Base-by-base conservation (phyloP, 2,797 vertebrate species). In the Setipinna tenuifilis region DNA sequence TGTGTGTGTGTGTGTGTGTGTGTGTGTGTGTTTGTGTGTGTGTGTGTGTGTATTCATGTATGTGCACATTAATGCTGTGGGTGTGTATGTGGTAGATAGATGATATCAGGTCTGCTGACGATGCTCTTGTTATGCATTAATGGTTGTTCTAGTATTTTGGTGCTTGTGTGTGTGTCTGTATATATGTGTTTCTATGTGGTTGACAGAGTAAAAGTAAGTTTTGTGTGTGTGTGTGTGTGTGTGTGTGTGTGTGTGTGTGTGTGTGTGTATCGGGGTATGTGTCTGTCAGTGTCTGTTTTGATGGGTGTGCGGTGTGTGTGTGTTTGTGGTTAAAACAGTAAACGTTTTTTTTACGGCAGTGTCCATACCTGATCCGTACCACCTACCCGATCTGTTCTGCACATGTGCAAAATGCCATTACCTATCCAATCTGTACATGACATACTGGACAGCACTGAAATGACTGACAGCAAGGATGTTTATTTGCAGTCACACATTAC, bases 1-100 rank as follows among this genome's bases (percentile, higher is more conserved):
- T 65, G n/a, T 25, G 82, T 86, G 68, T 41, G 54, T 71, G 68
- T 86, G 82, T 86, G 83, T 62, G 17, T 86, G 35, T 85, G 68
- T 83, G 25, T 82, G 82, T 83, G 28, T 87, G 78, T 84, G 83
- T 88, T 65, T 44, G 83, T 85, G 83, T 68, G 83, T 83, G 82
- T 84, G 62, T 25, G 62, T 31, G n/a, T 10, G 4, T 1, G 21
- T 62, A 25, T 62, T 5, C 16, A 25, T 23, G 6, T 23, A 25
- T 68, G 12, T 68, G 25, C 62, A 31, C 28, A 31, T 68, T 28
- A 21, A 31, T 68, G 23, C 62, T 25, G 62, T 28, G 61, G 10
- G 62, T 31, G 23, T 28, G 23, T 12, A 9, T 28, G 12, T 28
- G 28, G 14, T 68, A 54, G 62, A 68, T 68, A 54, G 62, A 68